Evolutionary conservation across 2,888 invertebrate genomes (phyloP), one percentile per base, ranked within the genome.

Genomic region (Nomada flava): DNA sequence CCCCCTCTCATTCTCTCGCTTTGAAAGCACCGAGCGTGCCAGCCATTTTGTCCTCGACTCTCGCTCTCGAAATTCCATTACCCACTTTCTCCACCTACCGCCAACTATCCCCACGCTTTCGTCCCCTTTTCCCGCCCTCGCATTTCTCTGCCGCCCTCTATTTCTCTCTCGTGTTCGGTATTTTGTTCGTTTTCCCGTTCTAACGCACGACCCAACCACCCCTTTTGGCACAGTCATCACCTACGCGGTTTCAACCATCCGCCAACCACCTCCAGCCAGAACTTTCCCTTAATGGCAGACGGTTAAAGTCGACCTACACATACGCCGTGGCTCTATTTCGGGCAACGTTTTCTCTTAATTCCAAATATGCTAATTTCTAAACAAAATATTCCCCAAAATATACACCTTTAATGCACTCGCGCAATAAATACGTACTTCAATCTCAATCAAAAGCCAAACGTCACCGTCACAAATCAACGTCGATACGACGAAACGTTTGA

Each of bases 11-110:
- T 69, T 83, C 83, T 84, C 88, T 85, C 83, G 76, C 74, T 75
- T 75, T 73, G 82, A 81, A 83, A 88, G 86, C 88, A 79, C 63
- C 86, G 64, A 81, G 84, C 89, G 90, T 89, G 86, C 89, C 89
- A 91, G 87, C 89, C 91, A 91, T 91, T 91, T 91, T 91, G 88
- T 91, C 88, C 89, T 87, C 89, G 87, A 91, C 91, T 91, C 91
- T 92, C 91, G 88, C 91, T 92, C 91, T 92, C 91, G 90, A 91
- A 91, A 92, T 91, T 91, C 92, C 90, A 92, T 92, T 92, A 91
- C 88, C 90, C 82, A 89, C 89, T 89, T 89, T 89, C 89, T 83
- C 88, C 88, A 84, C 82, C 82, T 62, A 52, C 75, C 57, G 36
- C 52, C 76, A 80, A 83, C 88, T 78, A 90, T 84, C 87, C 88